phyloP scores from a whole-genome alignment of 2,113 vertebrate species.

The Gopherus evgoodei region DNA sequence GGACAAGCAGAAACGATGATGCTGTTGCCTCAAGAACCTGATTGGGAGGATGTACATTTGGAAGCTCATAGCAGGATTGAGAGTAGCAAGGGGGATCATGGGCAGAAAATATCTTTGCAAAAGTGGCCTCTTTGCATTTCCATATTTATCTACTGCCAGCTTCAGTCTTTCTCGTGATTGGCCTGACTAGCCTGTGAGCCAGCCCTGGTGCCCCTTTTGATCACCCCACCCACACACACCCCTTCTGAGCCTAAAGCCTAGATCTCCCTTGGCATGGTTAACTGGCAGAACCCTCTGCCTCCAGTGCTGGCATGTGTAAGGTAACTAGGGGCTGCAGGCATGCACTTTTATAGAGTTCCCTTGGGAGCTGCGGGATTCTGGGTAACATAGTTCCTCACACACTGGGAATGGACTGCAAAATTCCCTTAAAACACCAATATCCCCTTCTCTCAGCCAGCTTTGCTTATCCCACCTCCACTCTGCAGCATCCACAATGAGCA shows the following conservation, averaged over 20 bases:
- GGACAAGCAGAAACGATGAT: neutral
- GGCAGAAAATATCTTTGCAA: too few relatives aligned
- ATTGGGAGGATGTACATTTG: neutral
- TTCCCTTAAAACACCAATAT: neutral
- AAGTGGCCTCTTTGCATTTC: neutral
- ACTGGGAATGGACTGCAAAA: neutral
- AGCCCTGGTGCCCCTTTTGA: too few relatives aligned
- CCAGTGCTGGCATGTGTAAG: neutral
- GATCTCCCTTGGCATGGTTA: neutral
- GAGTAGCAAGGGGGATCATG: neutral
- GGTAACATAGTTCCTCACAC: neutral
- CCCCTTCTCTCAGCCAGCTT: neutral
- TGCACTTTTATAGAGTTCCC: neutral
- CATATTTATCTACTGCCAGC: neutral
- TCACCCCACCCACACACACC: too few relatives aligned
- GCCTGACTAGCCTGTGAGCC: neutral
- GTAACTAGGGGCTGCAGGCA: neutral
- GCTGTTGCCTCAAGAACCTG: neutral
- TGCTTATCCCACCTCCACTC: neutral
- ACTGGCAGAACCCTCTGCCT: neutral
- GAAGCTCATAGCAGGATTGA: neutral
- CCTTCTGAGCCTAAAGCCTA: neutral
- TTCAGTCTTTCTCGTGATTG: neutral
- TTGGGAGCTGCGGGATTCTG: neutral
- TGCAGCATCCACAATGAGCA: neutral